These are phyloP conservation scores for Alethe castanea DNA, from an alignment of 2,113 vertebrate genomes.

Conservation along the genomic window DNA sequence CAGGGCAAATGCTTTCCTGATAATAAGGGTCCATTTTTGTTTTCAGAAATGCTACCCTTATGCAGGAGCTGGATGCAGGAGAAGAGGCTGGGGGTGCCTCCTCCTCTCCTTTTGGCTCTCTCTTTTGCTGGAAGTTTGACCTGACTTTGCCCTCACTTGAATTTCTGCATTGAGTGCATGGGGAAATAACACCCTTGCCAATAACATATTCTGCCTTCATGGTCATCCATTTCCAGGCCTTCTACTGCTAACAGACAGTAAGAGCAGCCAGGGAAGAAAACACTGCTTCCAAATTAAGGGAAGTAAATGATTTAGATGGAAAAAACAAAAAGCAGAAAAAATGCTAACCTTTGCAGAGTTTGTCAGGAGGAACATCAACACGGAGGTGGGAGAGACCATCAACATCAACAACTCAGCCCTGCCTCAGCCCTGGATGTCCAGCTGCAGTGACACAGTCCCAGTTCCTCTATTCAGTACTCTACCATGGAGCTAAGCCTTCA, in stretches of 20 bases:
- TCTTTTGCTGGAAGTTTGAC: neutral
- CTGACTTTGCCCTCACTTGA: neutral
- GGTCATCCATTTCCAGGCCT: neutral
- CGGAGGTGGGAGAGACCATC: neutral
- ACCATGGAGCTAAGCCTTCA: neutral
- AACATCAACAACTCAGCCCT: neutral
- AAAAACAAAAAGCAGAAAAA: neutral
- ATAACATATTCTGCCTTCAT: neutral
- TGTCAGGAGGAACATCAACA: neutral
- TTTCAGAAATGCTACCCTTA: neutral
- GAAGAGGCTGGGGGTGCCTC: neutral
- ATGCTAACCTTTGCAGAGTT: neutral
- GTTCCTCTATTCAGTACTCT: neutral
- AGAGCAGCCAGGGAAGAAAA: neutral
- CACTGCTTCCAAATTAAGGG: neutral
- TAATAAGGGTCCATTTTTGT: neutral
- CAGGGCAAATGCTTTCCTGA: neutral
- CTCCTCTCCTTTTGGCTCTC: neutral
- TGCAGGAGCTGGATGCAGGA: neutral
- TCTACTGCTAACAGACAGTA: neutral
- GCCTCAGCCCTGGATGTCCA: neutral
- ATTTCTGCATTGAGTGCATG: neutral
- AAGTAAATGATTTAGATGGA: neutral
- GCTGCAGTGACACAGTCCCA: neutral
- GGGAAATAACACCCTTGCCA: neutral